Evolutionary conservation across 2,888 invertebrate genomes (phyloP), one percentile per base, ranked within the genome.

Genomic region (Lycia hirtaria): DNA sequence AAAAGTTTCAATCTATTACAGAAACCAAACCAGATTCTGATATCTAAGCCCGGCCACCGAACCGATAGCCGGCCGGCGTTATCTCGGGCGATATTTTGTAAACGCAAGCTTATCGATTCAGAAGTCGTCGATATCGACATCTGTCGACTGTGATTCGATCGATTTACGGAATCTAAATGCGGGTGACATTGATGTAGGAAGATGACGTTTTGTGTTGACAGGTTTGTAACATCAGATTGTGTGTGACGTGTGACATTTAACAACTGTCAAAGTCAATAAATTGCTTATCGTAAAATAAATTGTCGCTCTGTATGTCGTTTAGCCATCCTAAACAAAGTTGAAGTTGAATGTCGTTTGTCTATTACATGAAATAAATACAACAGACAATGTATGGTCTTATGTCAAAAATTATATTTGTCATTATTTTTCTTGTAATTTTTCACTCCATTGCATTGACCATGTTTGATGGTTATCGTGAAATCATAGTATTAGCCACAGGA

Each of bases 41-140:
- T 41, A 26, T 41, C 41, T 41, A 5, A 14, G 26, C 1, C 26
- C 26, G 17, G 41, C 41, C 41, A 41, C 41, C 37, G 19, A 20
- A 20, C 33, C 14, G 20, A 9, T 33, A 6, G 9, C 7, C 3
- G 9, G 6, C 15, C 7, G 4, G 35, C 35, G 57, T 64, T 74
- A 73, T 75, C 74, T 50, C 57, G 24, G 28, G 19, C 47, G 60
- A 64, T 68, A 73, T 76, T 73, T 61, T 64, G 71, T 69, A 60
- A 60, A 58, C 57, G 37, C 51, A 30, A 32, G 51, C 59, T 57
- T 63, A 63, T 63, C 61, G 60, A 62, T 60, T 48, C 60, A 51
- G 52, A 37, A 56, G 64, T 61, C 51, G 60, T 66, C 60, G 65
- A 60, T 60, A 66, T 64, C 57, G 56, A 60, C 60, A 60, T 47